Base-by-base conservation (phyloP, 2,888 invertebrate genomes). In the Clepsis dumicolana region DNA sequence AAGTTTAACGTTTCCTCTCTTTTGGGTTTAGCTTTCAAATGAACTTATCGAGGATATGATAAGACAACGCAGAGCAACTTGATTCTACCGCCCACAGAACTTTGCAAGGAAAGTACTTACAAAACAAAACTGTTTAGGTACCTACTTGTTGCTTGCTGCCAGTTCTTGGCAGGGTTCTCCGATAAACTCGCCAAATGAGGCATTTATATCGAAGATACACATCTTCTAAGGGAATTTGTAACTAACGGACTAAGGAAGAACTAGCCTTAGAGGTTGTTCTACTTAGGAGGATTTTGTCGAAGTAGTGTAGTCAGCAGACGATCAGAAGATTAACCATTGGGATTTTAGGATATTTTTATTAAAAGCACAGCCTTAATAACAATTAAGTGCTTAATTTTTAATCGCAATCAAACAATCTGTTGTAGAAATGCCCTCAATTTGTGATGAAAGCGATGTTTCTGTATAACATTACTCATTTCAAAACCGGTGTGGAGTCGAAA, bases 141-240 rank as follows among this genome's bases (percentile, higher is more conserved):
- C n/a, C n/a, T n/a, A 65, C 65, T 65, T 65, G 65, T 65, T 65
- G 65, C 57, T 50, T 12, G 4, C 5, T 2, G 8, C 38, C 16
- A n/a, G n/a, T 44, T 50, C 38, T 65, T 65, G 65, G 65, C 65
- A 59, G 27, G 27, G 50, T 12, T 14, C 25, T 16, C 35, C 35
- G n/a, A 38, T 65, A 48, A 0, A 24, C n/a, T 32, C 18, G 64
- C 64, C 64, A 64, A 64, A 38, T 25, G 35, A 48, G 27, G 29
- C 32, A 7, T 7, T 53, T 56, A 4, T 25, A 14, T 12, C 8
- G n/a, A n/a, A n/a, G n/a, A n/a, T n/a, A 38, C 25, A 53, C n/a
- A 21, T 16, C 24, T n/a, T 53, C n/a, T 38, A n/a, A 4, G 18
- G 24, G 21, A 10, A 25, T 62, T 62, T 18, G 10, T 63, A n/a